These are phyloP conservation scores for Eupelmus urozonus DNA, from an alignment of 2,888 invertebrate genomes.

Conservation along the genomic window DNA sequence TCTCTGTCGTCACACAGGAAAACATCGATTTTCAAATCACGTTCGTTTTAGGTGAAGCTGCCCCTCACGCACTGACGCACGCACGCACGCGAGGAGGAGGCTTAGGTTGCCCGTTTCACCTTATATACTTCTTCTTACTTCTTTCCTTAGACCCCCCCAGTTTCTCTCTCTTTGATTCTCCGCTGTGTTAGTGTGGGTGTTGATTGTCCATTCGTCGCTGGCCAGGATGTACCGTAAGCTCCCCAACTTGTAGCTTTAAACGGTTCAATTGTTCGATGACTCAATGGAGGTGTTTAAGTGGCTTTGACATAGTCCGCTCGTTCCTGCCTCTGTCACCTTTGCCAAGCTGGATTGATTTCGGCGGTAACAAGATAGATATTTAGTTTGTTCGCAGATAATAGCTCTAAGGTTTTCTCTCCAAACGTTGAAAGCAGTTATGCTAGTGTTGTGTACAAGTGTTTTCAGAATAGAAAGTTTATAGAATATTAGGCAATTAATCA, in stretches of 20 bases:
- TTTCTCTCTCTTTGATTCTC: conserved; percentile 18
- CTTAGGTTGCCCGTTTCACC: conserved; percentile 10
- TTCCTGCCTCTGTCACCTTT: conserved; percentile 19
- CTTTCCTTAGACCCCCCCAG: conserved; percentile 7
- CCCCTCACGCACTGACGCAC: conserved; percentile 33
- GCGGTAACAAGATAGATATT: not conserved
- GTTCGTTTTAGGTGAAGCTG: conserved; percentile 44
- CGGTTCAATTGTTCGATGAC: conserved; percentile 29
- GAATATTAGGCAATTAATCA: no score
- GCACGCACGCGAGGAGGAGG: not conserved
- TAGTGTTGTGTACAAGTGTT: no score
- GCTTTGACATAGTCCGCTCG: conserved; percentile 30
- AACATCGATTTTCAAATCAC: conserved; percentile 61
- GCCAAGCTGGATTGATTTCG: not conserved
- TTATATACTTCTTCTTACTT: not conserved
- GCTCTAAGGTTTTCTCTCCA: not conserved
- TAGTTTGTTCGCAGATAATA: not conserved
- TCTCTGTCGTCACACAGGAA: conserved; percentile 50
- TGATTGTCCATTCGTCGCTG: conserved; percentile 36
- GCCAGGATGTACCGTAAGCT: conserved; percentile 39
- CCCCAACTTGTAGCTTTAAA: conserved; percentile 25
- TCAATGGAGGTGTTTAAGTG: conserved; percentile 29
- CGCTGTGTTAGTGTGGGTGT: conserved; percentile 34
- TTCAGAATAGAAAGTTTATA: no score
- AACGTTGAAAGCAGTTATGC: not conserved